Evolutionary conservation across 2,797 vertebrate genomes (phyloP), one percentile per base, ranked within the genome.

Genomic region (Pipistrellus pygmaeus): DNA sequence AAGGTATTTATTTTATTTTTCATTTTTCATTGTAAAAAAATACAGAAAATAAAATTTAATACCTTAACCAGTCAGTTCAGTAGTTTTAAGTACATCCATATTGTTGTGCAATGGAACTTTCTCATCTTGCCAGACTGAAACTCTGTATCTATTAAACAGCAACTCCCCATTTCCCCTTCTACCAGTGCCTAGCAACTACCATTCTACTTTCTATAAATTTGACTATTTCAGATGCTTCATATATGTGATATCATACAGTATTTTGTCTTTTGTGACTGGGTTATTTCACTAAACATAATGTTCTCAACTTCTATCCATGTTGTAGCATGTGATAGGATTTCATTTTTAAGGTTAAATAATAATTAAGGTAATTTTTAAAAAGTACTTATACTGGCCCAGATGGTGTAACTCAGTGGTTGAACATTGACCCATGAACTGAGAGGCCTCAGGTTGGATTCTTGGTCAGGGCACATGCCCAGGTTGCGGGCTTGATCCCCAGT

Each of bases 1-100:
- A 84, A 55, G 17, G 64, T 77, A 72, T 41, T 62, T 83, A 68
- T 92, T 55, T 57, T 68, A 82, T 35, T 46, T 95, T 86, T 85
- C 72, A 82, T 35, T 46, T 95, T 86, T 85, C 72, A 72, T 35
- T 55, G 64, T 81, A 81, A 69, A 95, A 75, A 75, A 78, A 48
- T 5, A 78, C 27, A 35, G 3, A 35, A 60, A n/a, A 55, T 57
- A 80, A 38, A 80, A 93, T 57, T 38, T 77, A 85, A 1, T 1
- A 38, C 53, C 17, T 35, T 41, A 53, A n/a, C 0, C 14, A 57
- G 41, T 68, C 57, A 23, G 53, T 12, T 77, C 9, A 68, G n/a
- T 38, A 64, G 25, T 30, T 18, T 51, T 85, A 41, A 51, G 48
- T 73, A 12, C 46, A 60, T 66, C 85, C 25, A 85, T 15, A 41